These are phyloP conservation scores for Microhierax caerulescens DNA, from an alignment of 2,797 vertebrate species.

Conservation along the genomic window DNA sequence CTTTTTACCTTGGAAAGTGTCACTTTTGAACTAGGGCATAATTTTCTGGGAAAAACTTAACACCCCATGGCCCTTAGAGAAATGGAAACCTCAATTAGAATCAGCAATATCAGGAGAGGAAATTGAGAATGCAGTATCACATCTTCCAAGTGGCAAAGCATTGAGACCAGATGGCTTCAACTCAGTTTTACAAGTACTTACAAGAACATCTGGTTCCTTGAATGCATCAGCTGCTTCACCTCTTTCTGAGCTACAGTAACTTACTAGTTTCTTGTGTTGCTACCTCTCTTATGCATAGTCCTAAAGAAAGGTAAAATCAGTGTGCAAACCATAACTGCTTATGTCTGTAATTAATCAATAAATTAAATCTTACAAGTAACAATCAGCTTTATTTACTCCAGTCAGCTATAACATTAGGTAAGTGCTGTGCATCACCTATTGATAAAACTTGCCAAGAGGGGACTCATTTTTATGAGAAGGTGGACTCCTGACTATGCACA, in stretches of 20 bases:
- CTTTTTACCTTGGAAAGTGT: not conserved
- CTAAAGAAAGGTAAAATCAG: not conserved
- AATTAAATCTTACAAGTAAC: not conserved
- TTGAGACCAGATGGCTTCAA: constrained; percentile 45
- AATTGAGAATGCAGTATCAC: not conserved
- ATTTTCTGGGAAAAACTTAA: constrained; percentile 17
- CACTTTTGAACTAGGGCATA: not conserved
- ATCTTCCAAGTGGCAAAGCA: constrained; percentile 42
- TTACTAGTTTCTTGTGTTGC: not conserved
- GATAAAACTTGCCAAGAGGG: not conserved
- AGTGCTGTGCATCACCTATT: not conserved
- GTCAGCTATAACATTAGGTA: not conserved
- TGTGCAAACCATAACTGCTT: not conserved
- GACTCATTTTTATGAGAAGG: not conserved
- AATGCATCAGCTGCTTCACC: constrained; percentile 40
- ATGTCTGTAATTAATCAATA: not conserved
- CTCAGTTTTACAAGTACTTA: constrained; percentile 43
- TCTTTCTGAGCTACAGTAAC: not conserved
- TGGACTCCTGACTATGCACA: rapidly evolving
- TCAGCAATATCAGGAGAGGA: not conserved
- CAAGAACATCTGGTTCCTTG: constrained; percentile 55
- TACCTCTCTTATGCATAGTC: not conserved
- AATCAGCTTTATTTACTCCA: not conserved
- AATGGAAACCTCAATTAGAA: constrained; percentile 15
- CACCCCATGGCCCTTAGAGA: not conserved